These are phyloP conservation scores for Ostrea denselamellosa DNA, from an alignment of 1,140 invertebrate species.

Conservation along the genomic window DNA sequence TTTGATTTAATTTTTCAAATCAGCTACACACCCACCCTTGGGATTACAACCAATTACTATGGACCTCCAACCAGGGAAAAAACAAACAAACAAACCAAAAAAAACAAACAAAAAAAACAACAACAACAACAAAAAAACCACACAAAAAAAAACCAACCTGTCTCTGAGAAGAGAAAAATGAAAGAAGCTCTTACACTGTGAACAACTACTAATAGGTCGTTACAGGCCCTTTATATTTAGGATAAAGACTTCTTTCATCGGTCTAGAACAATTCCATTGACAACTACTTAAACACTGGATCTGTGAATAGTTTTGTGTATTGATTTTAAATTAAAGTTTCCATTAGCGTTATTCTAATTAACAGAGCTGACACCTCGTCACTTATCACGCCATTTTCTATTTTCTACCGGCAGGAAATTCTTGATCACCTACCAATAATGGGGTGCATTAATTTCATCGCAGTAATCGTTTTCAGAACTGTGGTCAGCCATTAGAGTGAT, in stretches of 20 bases:
- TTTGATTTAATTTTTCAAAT: too few species aligned
- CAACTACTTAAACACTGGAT: neutral
- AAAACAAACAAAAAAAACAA: too few species aligned
- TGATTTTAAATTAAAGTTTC: neutral
- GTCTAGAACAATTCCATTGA: neutral
- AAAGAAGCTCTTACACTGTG: neutral
- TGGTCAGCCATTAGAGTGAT: too few species aligned
- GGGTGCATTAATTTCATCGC: neutral
- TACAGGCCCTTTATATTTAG: neutral
- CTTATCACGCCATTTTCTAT: conserved; percentile 24
- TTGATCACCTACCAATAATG: conserved; percentile 18
- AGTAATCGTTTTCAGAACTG: neutral
- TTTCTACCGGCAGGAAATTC: neutral
- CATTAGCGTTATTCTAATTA: conserved; percentile 11
- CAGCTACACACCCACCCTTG: too few species aligned
- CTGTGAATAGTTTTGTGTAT: neutral
- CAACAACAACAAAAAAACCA: too few species aligned
- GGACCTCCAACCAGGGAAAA: too few species aligned
- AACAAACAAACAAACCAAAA: too few species aligned
- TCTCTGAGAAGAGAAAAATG: neutral
- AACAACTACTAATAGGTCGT: too few species aligned
- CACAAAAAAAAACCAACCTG: too few species aligned
- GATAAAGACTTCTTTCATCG: neutral
- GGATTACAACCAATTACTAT: too few species aligned
- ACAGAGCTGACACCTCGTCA: neutral